Conservation (phyloP, 2,888 invertebrate genomes). For the Hedychridium roseum region DNA sequence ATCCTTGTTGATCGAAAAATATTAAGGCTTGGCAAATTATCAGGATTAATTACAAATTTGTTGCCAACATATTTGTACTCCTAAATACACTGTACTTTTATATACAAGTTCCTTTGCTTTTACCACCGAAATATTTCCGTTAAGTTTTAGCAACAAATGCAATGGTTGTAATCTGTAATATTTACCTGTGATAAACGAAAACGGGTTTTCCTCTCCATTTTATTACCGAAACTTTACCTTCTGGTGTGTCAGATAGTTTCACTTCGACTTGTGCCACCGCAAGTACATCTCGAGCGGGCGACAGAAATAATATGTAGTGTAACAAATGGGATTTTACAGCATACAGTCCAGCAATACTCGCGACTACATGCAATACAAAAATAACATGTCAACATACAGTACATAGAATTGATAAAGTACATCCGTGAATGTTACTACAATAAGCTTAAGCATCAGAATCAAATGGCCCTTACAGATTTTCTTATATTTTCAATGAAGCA, state of each 20-base stretch:
- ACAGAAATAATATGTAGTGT: slow-evolving; percentile 70
- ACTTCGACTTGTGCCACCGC: slow-evolving; percentile 82
- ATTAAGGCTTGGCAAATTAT: neutral
- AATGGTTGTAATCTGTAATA: neutral
- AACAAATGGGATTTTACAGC: slow-evolving; percentile 69
- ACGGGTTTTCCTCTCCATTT: slow-evolving; percentile 89
- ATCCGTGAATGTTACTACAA: too few species aligned
- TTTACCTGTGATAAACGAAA: slow-evolving; percentile 74
- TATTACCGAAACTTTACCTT: slow-evolving; percentile 71
- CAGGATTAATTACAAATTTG: neutral
- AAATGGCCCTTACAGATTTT: too few species aligned
- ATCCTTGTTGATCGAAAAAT: neutral
- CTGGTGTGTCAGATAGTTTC: slow-evolving; percentile 73
- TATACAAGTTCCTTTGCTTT: neutral
- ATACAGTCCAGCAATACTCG: slow-evolving; percentile 70
- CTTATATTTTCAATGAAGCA: too few species aligned
- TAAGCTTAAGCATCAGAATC: too few species aligned
- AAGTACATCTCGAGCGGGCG: slow-evolving; percentile 76
- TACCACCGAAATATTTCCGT: neutral
- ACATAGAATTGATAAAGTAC: too few species aligned
- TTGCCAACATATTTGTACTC: too few species aligned
- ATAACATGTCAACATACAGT: too few species aligned
- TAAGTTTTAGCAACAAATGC: neutral
- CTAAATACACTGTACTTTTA: neutral
- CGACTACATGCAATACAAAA: too few species aligned